These are phyloP conservation scores for Verasper variegatus DNA, from an alignment of 2,113 vertebrate species.

Conservation along the genomic window DNA sequence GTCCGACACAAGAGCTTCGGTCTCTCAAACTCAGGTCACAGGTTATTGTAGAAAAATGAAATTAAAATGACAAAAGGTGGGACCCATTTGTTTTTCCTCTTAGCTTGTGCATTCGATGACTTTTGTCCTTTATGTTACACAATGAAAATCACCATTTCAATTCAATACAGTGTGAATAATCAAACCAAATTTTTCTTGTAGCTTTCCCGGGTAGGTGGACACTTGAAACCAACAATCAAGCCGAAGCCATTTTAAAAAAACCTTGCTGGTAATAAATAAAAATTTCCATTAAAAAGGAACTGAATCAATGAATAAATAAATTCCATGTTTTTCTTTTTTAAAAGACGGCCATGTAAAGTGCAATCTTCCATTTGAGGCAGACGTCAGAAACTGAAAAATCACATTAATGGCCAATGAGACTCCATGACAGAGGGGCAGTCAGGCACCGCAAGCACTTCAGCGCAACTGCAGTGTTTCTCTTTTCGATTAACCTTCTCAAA, in stretches of 20 bases:
- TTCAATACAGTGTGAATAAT: slow-evolving; percentile 54
- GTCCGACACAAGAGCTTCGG: slow-evolving; percentile 44
- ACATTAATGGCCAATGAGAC: slow-evolving; percentile 35
- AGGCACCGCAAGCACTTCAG: slow-evolving; percentile 32
- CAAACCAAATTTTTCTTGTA: slow-evolving; percentile 41
- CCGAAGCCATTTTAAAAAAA: slow-evolving; percentile 60
- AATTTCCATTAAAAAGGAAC: slow-evolving; percentile 69
- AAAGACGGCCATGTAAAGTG: slow-evolving; percentile 74
- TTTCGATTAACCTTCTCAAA: slow-evolving; percentile 23
- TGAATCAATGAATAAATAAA: slow-evolving; percentile 75
- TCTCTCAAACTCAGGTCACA: slow-evolving; percentile 45
- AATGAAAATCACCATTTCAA: slow-evolving; percentile 61
- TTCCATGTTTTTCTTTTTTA: slow-evolving; percentile 45
- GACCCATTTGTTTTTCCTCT: slow-evolving; percentile 60
- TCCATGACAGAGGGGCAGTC: slow-evolving; percentile 9
- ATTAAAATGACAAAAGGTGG: slow-evolving; percentile 33
- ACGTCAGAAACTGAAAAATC: slow-evolving; percentile 56
- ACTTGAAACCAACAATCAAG: slow-evolving; percentile 53
- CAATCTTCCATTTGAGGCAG: slow-evolving; percentile 67
- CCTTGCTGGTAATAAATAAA: slow-evolving; percentile 69
- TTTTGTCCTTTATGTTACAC: slow-evolving; percentile 37
- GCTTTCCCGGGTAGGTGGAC: slow-evolving; percentile 9
- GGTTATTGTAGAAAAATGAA: slow-evolving; percentile 32
- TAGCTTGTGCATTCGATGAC: slow-evolving; percentile 38
- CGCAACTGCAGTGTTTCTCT: slow-evolving; percentile 14